These are phyloP conservation scores for Gallinago nigripennis DNA, from an alignment of 2,797 vertebrate species.

Conservation along the genomic window DNA sequence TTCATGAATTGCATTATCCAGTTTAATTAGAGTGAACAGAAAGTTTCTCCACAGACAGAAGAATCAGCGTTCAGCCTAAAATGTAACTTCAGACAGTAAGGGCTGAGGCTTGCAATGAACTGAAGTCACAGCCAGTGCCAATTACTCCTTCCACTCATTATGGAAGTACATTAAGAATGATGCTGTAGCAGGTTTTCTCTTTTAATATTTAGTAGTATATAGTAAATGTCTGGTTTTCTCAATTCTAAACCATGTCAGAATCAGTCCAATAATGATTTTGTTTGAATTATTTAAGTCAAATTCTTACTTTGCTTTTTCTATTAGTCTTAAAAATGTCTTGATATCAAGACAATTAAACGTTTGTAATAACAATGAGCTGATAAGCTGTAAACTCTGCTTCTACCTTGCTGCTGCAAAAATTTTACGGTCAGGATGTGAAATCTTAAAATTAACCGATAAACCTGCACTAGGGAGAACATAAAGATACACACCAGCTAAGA, in stretches of 20 bases:
- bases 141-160: conserved; percentile 17
- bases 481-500: not conserved
- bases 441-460: not conserved
- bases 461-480: not conserved
- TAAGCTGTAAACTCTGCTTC: not conserved
- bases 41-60: conserved; percentile 59
- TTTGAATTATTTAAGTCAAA: not conserved
- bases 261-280: not conserved
- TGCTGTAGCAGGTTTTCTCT: not conserved
- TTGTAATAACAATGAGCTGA: not conserved
- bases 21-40: conserved; percentile 76
- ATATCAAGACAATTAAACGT: not conserved
- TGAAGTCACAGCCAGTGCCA: conserved; percentile 10
- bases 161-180: conserved; percentile 9
- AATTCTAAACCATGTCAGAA: not conserved
- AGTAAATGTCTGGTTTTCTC: not conserved
- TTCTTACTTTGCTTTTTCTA: not conserved
- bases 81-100: conserved; percentile 29
- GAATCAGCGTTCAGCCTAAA: conserved; percentile 51
- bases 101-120: not conserved
- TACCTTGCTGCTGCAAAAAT: not conserved
- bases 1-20: conserved; percentile 72
- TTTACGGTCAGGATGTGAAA: not conserved
- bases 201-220: not conserved
- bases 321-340: not conserved